Base-by-base conservation (phyloP, 2,113 vertebrate genomes). In the Oncorhynchus mykiss region DNA sequence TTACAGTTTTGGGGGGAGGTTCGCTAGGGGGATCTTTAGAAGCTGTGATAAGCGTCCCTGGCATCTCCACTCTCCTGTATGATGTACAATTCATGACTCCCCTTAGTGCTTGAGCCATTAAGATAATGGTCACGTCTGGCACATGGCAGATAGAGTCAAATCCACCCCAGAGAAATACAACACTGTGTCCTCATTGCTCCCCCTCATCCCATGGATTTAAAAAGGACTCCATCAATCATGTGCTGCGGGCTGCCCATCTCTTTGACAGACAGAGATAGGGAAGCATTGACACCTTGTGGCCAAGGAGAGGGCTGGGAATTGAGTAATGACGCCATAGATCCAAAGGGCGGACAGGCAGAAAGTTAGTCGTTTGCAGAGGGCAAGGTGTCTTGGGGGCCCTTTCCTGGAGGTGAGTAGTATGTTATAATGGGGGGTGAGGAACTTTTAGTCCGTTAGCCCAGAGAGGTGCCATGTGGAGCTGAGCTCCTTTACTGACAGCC, bases 1-100 rank as follows among this genome's bases (percentile, higher is more conserved):
- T 45, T 45, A 45, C 39, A 45, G 59, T 67, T 7, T 29, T 16
- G 16, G 65, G 12, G 29, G 34, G 29, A 11, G 60, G 24, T 72
- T 86, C 20, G 62, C 75, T 54, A 66, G 64, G 83, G 80, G 75
- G 57, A 75, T 86, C 77, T 76, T 82, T 74, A 87, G 84, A 82
- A 70, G 77, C 78, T 79, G 81, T 18, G 48, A 45, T 64, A 70
- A 80, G 54, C 34, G 39, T 39, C 8, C 67, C 66, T 77, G 80
- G 86, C 84, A 84, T 83, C 34, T 24, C 39, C 68, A 70, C n/a
- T 70, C 29, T 45, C 20, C 68, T 49, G 39, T 24, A 49, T 49
- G 39, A 24, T 24, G n/a, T n/a, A 48, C 22, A 11, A 48, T 49
- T 49, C 24, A 6, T 84, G 66, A 67, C 22, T 77, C 31, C 24